Percentiles rank a stretch among this genome's conserved stretches.
Conservation (phyloP, 2,113 vertebrate genomes). For the Grantiella picta region DNA sequence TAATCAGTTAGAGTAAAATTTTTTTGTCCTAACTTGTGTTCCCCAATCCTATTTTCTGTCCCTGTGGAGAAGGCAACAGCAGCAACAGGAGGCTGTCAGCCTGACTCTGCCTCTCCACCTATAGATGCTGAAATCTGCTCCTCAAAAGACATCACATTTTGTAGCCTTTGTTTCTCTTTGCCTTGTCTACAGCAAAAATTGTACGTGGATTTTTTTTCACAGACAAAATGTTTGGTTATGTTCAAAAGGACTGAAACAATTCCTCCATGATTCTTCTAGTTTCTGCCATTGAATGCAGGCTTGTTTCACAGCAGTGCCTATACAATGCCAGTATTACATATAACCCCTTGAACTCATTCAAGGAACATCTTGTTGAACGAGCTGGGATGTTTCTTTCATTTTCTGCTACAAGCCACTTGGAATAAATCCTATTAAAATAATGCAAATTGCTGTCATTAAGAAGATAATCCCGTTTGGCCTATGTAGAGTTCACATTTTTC, state of each 20-base stretch:
- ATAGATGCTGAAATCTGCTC: not conserved
- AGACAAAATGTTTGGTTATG: not conserved
- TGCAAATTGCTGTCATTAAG: conserved; percentile 65
- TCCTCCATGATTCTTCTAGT: not conserved
- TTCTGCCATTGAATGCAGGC: not conserved
- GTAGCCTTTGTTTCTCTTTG: not conserved
- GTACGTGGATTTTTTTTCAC: not conserved
- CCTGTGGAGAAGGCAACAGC: not conserved
- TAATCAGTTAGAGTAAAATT: not conserved
- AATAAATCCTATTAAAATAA: conserved; percentile 73
- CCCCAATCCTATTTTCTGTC: not conserved
- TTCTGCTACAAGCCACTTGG: conserved; percentile 25
- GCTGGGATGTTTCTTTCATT: conserved; percentile 54
- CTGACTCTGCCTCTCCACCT: not conserved
- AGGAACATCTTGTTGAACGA: conserved; percentile 47
- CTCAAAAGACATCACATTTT: not conserved
- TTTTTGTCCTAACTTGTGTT: not conserved
- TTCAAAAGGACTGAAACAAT: not conserved
- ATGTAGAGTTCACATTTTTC: conserved; percentile 31
- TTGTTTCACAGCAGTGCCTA: not conserved
- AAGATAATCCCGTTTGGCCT: conserved; percentile 70
- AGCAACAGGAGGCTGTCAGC: not conserved
- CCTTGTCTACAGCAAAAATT: not conserved
- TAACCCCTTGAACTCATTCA: conserved; percentile 21
- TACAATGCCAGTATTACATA: conserved; percentile 23